Conservation (phyloP, 2,797 vertebrate genomes). For the Loriculus beryllinus region DNA sequence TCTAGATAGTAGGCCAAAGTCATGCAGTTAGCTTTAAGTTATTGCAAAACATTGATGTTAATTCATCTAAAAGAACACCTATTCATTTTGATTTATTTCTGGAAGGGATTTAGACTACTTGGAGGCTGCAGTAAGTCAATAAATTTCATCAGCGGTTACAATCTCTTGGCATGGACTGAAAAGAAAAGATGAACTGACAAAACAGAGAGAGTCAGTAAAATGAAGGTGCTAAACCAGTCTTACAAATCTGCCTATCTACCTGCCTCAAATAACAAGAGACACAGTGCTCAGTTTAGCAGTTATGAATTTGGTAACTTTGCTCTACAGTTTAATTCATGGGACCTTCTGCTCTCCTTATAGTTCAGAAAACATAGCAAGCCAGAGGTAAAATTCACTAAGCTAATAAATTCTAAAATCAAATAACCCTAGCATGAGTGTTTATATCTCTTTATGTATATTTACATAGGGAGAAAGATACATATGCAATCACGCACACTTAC, state of each 20-base stretch:
- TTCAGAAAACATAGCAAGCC: background rate
- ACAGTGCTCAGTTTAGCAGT: background rate
- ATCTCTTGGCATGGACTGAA: slow-evolving; percentile 20
- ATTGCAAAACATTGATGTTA: slow-evolving; percentile 43
- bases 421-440: background rate
- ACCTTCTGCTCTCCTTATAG: background rate
- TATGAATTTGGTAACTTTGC: background rate
- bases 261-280: background rate
- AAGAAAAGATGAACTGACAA: slow-evolving; percentile 34
- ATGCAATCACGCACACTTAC: background rate
- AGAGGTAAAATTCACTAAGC: background rate
- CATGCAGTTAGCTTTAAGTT: slow-evolving; percentile 11
- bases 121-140: slow-evolving; percentile 58
- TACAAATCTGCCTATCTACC: background rate
- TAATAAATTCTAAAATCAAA: background rate
- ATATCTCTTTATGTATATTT: background rate
- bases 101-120: slow-evolving; percentile 30
- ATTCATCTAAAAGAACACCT: slow-evolving; percentile 62
- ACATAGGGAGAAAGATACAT: background rate
- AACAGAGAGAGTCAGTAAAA: background rate
- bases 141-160: slow-evolving; percentile 56
- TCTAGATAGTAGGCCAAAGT: background rate
- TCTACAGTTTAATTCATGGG: background rate
- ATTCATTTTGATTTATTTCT: slow-evolving; percentile 60
- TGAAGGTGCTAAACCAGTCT: background rate